Percentiles rank a stretch among this genome's conserved stretches.
phyloP scores from a whole-genome alignment of 2,113 vertebrate species.

The Merops nubicus region DNA sequence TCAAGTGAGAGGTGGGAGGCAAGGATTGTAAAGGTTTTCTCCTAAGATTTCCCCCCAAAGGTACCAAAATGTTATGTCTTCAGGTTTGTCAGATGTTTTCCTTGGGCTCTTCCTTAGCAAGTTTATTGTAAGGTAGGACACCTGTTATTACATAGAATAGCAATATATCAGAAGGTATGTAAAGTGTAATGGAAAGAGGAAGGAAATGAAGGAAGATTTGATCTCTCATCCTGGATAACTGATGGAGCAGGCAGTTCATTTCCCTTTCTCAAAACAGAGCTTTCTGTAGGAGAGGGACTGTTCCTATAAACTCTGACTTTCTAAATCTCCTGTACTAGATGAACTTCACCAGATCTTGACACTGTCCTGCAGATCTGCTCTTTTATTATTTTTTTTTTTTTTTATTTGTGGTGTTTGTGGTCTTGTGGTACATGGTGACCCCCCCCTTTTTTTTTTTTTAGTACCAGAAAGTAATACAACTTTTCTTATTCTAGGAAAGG shows the following conservation, averaged over 20 bases:
- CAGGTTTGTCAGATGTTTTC: slow-evolving; percentile 35
- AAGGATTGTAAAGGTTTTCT: slow-evolving; percentile 21
- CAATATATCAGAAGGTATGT: slow-evolving; percentile 18
- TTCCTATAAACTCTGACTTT: background rate
- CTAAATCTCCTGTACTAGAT: background rate
- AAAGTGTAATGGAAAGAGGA: background rate
- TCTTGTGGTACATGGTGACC: no score
- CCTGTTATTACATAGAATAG: background rate
- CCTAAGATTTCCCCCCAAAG: background rate
- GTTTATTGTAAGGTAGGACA: background rate
- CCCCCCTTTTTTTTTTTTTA: background rate
- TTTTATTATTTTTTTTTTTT: background rate
- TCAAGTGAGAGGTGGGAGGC: slow-evolving; percentile 15
- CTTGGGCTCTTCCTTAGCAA: background rate
- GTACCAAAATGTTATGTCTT: background rate
- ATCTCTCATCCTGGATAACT: background rate
- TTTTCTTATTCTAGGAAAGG: background rate
- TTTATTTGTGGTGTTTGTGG: no score
- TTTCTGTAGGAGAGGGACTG: background rate
- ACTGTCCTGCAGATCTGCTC: background rate
- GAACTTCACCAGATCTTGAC: background rate
- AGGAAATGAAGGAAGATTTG: slow-evolving; percentile 46
- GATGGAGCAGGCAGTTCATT: background rate
- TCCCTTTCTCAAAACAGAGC: background rate
- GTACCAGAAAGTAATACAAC: background rate